Conservation (phyloP, 1,140 invertebrate species). For the Wasmannia auropunctata region DNA sequence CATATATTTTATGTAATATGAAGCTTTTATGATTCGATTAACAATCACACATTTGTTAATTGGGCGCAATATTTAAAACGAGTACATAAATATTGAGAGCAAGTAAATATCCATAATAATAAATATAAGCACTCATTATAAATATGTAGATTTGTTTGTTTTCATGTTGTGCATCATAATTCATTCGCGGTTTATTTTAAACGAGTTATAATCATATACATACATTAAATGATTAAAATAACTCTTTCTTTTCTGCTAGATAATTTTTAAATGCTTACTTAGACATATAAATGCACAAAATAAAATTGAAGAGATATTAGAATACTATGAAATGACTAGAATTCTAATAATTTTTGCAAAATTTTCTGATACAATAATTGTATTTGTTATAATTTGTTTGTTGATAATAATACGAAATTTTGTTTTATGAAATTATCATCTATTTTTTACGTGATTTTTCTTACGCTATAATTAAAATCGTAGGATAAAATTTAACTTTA, state of each 20-base stretch:
- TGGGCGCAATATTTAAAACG: background rate
- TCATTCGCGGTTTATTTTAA: slow-evolving; percentile 15
- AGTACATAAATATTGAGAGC: slow-evolving; percentile 18
- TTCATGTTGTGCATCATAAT: slow-evolving; percentile 13
- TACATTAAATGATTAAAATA: background rate
- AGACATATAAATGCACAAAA: background rate
- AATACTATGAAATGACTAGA: background rate
- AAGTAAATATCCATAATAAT: slow-evolving; percentile 22
- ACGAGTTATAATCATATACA: background rate
- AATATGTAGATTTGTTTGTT: slow-evolving; percentile 29
- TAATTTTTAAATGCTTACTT: background rate
- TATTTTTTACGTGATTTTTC: background rate
- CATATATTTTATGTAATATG: background rate
- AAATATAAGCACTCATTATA: slow-evolving; percentile 20
- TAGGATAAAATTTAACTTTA: slow-evolving; percentile 7
- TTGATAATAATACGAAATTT: background rate
- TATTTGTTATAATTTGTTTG: background rate
- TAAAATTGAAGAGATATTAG: background rate
- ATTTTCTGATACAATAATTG: background rate
- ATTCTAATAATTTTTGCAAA: background rate
- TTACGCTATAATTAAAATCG: background rate
- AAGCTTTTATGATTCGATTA: slow-evolving; percentile 16
- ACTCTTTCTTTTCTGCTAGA: background rate
- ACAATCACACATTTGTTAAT: background rate
- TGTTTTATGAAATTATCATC: background rate